Percentiles rank a stretch among this genome's conserved stretches.
Evolutionary conservation across 2,888 invertebrate genomes (phyloP).

Genomic region (Euphydryas editha): DNA sequence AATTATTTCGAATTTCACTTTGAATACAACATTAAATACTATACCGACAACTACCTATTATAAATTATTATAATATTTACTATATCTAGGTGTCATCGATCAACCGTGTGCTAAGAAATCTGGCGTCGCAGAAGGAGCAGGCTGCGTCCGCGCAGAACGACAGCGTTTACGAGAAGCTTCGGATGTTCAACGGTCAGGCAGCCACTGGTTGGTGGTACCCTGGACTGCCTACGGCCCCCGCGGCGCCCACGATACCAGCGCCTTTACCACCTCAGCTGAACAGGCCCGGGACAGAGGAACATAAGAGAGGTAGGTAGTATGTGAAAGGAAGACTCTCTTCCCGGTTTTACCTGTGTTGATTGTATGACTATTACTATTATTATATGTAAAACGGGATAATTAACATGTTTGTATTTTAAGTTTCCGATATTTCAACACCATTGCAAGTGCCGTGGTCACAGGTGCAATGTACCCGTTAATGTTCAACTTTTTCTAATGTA

Average conservation of each 20-base stretch:
- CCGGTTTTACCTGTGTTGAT: background rate
- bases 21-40: too few species aligned
- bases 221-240: constrained; percentile 87
- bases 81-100: constrained; percentile 96
- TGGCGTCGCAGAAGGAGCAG: constrained; percentile 98
- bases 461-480: too few species aligned
- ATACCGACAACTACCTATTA: too few species aligned
- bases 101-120: constrained; percentile 97
- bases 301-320: constrained; percentile 88
- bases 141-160: constrained; percentile 91
- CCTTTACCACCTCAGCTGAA: constrained; percentile 84
- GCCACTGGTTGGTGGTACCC: constrained; percentile 95
- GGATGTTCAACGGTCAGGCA: constrained; percentile 96
- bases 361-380: too few species aligned
- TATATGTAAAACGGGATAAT: too few species aligned
- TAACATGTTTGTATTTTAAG: too few species aligned
- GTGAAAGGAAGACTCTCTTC: background rate
- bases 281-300: constrained; percentile 86
- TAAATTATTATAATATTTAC: background rate
- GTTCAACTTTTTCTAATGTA: too few species aligned
- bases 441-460: too few species aligned
- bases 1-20: too few species aligned
- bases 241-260: constrained; percentile 89
- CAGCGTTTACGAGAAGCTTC: constrained; percentile 96
- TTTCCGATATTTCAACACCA: too few species aligned